phyloP scores from a whole-genome alignment of 2,888 invertebrate genomes.

The Campoplex nolae region DNA sequence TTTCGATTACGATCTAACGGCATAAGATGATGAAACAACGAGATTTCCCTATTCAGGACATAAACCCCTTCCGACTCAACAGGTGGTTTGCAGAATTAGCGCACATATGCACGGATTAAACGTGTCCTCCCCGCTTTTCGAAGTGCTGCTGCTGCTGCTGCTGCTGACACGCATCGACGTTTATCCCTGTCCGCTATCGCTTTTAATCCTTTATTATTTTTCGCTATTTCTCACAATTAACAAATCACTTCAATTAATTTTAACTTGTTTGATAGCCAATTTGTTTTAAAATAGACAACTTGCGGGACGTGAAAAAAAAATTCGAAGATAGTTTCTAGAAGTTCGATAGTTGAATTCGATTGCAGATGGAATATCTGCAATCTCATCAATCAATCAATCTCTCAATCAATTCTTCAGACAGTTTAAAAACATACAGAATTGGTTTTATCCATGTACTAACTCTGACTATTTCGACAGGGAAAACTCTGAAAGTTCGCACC shows the following conservation, averaged over 20 bases:
- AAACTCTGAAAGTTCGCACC: no score
- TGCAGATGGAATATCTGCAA: no score
- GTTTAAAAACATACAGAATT: no score
- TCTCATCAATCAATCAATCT: no score
- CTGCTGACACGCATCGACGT: conserved; percentile 48
- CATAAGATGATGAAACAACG: conserved; percentile 2
- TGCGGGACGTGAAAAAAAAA: conserved; percentile 10
- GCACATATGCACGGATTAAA: conserved; percentile 78
- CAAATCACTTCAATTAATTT: conserved; percentile 38
- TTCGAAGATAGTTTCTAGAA: no score
- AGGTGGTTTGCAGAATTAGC: conserved; percentile 79
- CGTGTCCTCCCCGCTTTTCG: conserved; percentile 63
- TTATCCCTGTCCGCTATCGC: conserved; percentile 57
- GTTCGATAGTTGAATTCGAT: neutral
- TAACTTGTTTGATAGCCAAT: conserved; percentile 66
- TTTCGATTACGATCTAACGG: no score
- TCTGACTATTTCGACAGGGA: no score
- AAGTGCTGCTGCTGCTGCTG: conserved; percentile 33
- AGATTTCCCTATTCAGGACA: conserved; percentile 1
- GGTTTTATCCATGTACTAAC: no score
- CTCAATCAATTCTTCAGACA: no score
- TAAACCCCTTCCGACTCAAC: conserved; percentile 73
- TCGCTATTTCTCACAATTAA: conserved; percentile 39
- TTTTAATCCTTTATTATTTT: conserved; percentile 21
- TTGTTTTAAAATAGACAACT: conserved; percentile 77